phyloP scores from a whole-genome alignment of 2,113 vertebrate species.

The Taxidea taxus region DNA sequence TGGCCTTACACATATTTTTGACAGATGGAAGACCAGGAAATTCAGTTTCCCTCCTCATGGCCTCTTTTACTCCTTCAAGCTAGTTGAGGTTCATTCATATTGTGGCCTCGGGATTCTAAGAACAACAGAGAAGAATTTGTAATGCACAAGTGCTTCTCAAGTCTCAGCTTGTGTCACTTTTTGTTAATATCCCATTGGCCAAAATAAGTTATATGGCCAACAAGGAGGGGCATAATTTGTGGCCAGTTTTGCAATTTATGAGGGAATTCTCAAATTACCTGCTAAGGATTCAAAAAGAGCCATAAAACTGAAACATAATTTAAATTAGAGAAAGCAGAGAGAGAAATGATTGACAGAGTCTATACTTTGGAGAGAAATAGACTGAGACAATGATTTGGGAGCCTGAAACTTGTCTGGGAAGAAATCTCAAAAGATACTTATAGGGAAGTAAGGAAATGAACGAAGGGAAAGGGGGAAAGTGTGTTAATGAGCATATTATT shows the following conservation, averaged over 20 bases:
- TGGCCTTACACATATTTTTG: not conserved
- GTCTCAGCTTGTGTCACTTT: not conserved
- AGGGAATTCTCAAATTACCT: not conserved
- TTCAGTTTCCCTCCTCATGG: not conserved
- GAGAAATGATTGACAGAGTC: not conserved
- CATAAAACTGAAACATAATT: not conserved
- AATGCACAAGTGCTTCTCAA: not conserved
- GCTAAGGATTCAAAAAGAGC: not conserved
- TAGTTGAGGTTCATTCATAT: not conserved
- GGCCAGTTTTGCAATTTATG: not conserved
- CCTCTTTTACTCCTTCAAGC: not conserved
- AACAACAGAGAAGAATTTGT: not conserved
- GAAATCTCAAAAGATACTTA: too few species aligned
- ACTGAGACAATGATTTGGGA: not conserved
- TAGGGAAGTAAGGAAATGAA: too few species aligned
- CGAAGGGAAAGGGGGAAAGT: too few species aligned
- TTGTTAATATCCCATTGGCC: too few species aligned
- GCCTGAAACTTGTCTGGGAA: too few species aligned
- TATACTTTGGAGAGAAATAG: not conserved
- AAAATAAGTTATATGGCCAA: not conserved
- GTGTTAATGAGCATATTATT: too few species aligned
- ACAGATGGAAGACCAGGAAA: not conserved
- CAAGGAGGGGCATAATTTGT: not conserved
- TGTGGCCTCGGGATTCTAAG: not conserved
- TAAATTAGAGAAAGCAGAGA: not conserved